Percentiles rank a stretch among this genome's conserved stretches.
These are phyloP conservation scores for Monochamus alternatus DNA, from an alignment of 2,888 invertebrate genomes.

Conservation along the genomic window DNA sequence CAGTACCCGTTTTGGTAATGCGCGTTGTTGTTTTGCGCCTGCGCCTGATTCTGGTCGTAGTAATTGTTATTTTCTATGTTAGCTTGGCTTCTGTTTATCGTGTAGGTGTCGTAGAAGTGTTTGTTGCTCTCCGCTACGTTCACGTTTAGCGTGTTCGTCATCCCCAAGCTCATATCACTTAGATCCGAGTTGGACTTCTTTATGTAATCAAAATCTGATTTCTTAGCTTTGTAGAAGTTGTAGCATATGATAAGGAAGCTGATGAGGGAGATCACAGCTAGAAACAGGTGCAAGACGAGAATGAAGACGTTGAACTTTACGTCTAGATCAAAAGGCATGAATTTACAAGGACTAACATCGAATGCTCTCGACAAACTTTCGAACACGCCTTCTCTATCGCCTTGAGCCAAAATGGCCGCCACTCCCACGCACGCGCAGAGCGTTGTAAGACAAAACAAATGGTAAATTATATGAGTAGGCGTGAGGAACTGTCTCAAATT, in stretches of 20 bases:
- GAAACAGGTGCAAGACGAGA: conserved; percentile 72
- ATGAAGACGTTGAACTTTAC: conserved; percentile 72
- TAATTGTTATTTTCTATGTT: conserved; percentile 50
- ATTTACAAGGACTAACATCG: conserved; percentile 66
- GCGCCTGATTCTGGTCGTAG: conserved; percentile 36
- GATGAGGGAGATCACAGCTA: conserved; percentile 71
- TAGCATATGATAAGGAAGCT: conserved; percentile 69
- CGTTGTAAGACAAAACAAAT: conserved; percentile 72
- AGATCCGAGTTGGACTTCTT: conserved; percentile 69
- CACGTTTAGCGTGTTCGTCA: conserved; percentile 53
- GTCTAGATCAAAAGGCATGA: conserved; percentile 72
- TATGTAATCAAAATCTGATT: conserved; percentile 65
- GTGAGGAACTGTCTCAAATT: conserved; percentile 68
- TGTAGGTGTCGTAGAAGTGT: conserved; percentile 66
- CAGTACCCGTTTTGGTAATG: conserved; percentile 49
- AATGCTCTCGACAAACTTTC: conserved; percentile 41
- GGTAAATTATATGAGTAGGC: conserved; percentile 71
- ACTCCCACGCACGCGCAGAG: conserved; percentile 73
- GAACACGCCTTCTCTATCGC: conserved; percentile 40
- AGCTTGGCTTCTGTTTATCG: conserved; percentile 58
- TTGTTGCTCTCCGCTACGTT: conserved; percentile 55
- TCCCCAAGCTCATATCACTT: conserved; percentile 65
- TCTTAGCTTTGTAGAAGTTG: conserved; percentile 62
- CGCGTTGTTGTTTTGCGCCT: not conserved
- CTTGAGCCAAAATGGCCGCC: conserved; percentile 72